A percentile compares a stretch with the other conserved stretches of the same genome.
Conservation (phyloP, 2,888 invertebrate genomes). For the Drosophila nr. medialis region DNA sequence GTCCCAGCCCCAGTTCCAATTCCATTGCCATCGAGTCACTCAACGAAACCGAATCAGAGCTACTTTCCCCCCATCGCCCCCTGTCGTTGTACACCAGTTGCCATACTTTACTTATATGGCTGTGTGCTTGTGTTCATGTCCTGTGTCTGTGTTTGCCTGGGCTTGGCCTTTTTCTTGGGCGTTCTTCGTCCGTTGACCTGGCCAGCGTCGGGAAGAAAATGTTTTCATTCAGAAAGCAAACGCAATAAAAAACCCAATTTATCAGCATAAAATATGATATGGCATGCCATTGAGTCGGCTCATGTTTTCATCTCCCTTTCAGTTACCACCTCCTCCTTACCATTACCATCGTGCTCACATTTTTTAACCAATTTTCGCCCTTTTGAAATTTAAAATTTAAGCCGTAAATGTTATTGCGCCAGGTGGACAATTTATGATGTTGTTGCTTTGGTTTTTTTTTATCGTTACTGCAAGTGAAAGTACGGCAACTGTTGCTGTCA, state of each 20-base stretch:
- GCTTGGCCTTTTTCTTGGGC: slow-evolving; percentile 47
- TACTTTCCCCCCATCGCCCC: neutral
- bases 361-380: slow-evolving; percentile 57
- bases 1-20: neutral
- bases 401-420: slow-evolving; percentile 53
- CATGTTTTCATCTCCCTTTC: slow-evolving; percentile 58
- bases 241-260: slow-evolving; percentile 79
- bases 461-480: slow-evolving; percentile 37
- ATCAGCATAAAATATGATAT: slow-evolving; percentile 81
- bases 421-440: slow-evolving; percentile 5
- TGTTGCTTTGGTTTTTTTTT: slow-evolving; percentile 22
- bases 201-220: slow-evolving; percentile 64
- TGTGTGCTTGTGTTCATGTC: neutral
- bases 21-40: slow-evolving; percentile 17
- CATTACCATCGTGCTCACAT: neutral
- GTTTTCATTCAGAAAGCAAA: slow-evolving; percentile 79
- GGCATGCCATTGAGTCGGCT: slow-evolving; percentile 79
- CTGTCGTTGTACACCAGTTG: slow-evolving; percentile 27
- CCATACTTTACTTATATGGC: slow-evolving; percentile 28
- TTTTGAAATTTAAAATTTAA: slow-evolving; percentile 62
- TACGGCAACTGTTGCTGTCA: slow-evolving; percentile 65
- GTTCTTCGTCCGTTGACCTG: slow-evolving; percentile 70
- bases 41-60: slow-evolving; percentile 40
- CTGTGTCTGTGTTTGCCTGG: slow-evolving; percentile 39
- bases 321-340: neutral